Base-by-base conservation (phyloP, 2,888 invertebrate species). In the Thereva nobilitata region DNA sequence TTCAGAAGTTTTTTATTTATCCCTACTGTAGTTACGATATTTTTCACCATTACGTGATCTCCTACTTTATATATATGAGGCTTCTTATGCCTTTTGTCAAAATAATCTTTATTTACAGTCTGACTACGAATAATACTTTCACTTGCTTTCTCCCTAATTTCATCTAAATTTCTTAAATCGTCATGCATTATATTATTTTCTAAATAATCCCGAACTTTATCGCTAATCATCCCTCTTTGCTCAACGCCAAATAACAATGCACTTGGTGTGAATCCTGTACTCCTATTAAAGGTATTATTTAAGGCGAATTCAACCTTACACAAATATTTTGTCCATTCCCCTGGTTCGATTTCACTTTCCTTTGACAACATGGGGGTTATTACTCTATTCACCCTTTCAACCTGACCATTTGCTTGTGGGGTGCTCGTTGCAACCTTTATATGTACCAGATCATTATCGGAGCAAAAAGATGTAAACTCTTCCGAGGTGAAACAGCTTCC, bases 211-310 rank as follows among this genome's bases (percentile, higher is more conserved):
- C 23, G 23, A 23, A 23, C 23, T 2, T 23, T 23, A 23, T 23
- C 23, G 23, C 23, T 23, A 23, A 23, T 23, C 23, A 23, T 23
- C 23, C 73, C 73, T 49, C 70, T 67, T 55, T 77, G 76, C 47
- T 71, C 40, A 5, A 73, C 54, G 2, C 76, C 76, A 53, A 74
- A 76, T 38, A 76, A 64, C 23, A 74, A 53, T 50, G 67, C 71
- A 69, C 73, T 72, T 2, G 75, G 74, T 1, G 73, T 72, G 53
- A 74, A 70, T 1, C 72, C 70, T n/a, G 74, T 72, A 23, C 23
- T 23, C 23, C 73, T 71, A 47, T 70, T 69, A 8, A 74, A 41
- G 0, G 73, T 73, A 67, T 75, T 75, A 67, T 74, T 75, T n/a
- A 74, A 66, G 4, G 68, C 65, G 68, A 71, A 74, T 64, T 74